Percentiles rank a stretch among this genome's conserved stretches.
These are phyloP conservation scores for Tricholauxania praeusta DNA, from an alignment of 2,888 invertebrate species.

Conservation along the genomic window DNA sequence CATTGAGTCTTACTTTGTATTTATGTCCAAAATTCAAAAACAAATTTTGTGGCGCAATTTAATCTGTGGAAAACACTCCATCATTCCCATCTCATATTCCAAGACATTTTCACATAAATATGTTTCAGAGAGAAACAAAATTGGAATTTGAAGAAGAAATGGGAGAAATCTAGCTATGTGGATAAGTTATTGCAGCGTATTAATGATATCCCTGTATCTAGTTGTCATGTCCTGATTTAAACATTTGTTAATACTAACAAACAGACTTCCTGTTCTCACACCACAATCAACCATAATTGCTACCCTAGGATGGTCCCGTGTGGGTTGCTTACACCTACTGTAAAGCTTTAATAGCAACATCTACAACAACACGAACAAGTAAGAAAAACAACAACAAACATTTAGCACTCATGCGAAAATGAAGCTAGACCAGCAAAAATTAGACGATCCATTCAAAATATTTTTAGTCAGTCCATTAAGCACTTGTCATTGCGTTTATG, in stretches of 20 bases:
- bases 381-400: constrained; percentile 15
- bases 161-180: background rate
- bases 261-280: background rate
- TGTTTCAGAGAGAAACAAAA: background rate
- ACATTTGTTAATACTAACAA: constrained; percentile 10
- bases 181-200: background rate
- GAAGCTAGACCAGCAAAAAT: constrained; percentile 33
- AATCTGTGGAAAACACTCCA: constrained; percentile 24
- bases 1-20: constrained; percentile 23
- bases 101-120: background rate
- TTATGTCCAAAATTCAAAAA: constrained; percentile 5
- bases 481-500: constrained; percentile 25
- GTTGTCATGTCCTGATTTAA: constrained; percentile 11
- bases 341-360: background rate
- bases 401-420: constrained; percentile 32
- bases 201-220: background rate
- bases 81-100: background rate
- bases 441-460: constrained; percentile 37
- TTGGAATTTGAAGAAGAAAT: no score
- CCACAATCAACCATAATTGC: background rate
- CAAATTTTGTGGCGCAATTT: constrained; percentile 20
- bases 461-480: constrained; percentile 37
- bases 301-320: background rate
- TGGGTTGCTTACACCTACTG: background rate
- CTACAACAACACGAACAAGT: background rate